Evolutionary conservation across 2,888 invertebrate genomes (phyloP).

Genomic region (Thelaira solivaga): DNA sequence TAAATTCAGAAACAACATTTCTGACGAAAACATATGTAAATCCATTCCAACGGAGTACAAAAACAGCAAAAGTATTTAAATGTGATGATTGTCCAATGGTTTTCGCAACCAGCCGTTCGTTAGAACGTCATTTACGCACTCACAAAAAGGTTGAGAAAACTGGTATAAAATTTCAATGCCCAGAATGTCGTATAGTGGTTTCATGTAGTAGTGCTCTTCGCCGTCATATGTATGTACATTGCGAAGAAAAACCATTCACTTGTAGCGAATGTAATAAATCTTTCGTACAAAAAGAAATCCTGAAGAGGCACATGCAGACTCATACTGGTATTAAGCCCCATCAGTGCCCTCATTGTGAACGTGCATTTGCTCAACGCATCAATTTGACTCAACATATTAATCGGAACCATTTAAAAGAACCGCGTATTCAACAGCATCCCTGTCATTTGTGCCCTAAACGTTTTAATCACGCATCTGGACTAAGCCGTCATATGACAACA

Average conservation of each 20-base stretch:
- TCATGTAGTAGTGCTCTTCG: slow-evolving; percentile 82
- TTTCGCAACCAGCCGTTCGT: slow-evolving; percentile 80
- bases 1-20: slow-evolving; percentile 65
- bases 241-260: slow-evolving; percentile 78
- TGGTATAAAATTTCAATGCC: slow-evolving; percentile 79
- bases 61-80: slow-evolving; percentile 79
- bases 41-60: slow-evolving; percentile 64
- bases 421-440: slow-evolving; percentile 81
- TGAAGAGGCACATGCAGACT: slow-evolving; percentile 81
- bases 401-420: slow-evolving; percentile 80
- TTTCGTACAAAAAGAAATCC: slow-evolving; percentile 85
- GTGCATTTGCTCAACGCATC: slow-evolving; percentile 85
- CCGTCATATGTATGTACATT: slow-evolving; percentile 84
- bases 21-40: slow-evolving; percentile 56
- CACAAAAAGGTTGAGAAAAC: slow-evolving; percentile 80
- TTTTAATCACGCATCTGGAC: slow-evolving; percentile 80
- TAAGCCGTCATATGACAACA: slow-evolving; percentile 82
- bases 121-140: slow-evolving; percentile 81
- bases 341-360: slow-evolving; percentile 82
- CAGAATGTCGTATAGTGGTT: slow-evolving; percentile 82
- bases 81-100: slow-evolving; percentile 82
- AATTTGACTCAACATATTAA: slow-evolving; percentile 81
- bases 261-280: slow-evolving; percentile 80
- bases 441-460: slow-evolving; percentile 82
- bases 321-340: slow-evolving; percentile 82